Evolutionary conservation across 2,113 vertebrate species (phyloP).

Genomic region (Gila orcuttii): DNA sequence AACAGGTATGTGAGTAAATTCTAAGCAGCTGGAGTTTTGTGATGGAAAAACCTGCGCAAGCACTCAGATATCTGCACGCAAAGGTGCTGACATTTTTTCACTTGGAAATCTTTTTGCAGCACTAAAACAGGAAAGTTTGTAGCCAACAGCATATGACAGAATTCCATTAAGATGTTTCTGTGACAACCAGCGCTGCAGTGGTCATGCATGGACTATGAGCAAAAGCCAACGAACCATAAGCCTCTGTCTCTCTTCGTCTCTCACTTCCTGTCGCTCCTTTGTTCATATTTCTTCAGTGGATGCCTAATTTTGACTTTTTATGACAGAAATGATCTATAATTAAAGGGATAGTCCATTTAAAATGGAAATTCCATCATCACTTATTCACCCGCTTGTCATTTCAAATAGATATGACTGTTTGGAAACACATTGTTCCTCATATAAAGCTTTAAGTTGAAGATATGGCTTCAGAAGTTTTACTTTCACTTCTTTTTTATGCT

Average conservation of each 20-base stretch:
- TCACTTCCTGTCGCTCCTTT: not conserved
- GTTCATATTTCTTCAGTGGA: not conserved
- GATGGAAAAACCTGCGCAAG: constrained; percentile 24
- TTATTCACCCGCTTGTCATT: not conserved
- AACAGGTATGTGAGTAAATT: constrained; percentile 24
- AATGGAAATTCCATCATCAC: not conserved
- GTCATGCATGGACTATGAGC: constrained; percentile 40
- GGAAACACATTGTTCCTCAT: not conserved
- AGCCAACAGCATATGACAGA: constrained; percentile 64
- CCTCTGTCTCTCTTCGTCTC: constrained; percentile 14
- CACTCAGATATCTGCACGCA: not conserved
- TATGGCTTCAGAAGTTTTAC: not conserved
- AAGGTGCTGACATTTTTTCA: not conserved
- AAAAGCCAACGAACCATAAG: constrained; percentile 48
- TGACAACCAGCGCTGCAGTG: constrained; percentile 69
- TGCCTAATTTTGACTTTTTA: not conserved
- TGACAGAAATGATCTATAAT: not conserved
- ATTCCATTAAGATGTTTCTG: constrained; percentile 73
- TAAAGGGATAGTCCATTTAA: not conserved
- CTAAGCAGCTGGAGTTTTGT: constrained; percentile 29
- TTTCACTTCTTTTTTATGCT: not conserved
- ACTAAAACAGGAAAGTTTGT: not conserved
- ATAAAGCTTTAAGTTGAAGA: not conserved
- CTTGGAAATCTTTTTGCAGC: not conserved
- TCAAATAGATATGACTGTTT: not conserved